Conservation (phyloP, 2,888 invertebrate species). For the Thalpophila matura region DNA sequence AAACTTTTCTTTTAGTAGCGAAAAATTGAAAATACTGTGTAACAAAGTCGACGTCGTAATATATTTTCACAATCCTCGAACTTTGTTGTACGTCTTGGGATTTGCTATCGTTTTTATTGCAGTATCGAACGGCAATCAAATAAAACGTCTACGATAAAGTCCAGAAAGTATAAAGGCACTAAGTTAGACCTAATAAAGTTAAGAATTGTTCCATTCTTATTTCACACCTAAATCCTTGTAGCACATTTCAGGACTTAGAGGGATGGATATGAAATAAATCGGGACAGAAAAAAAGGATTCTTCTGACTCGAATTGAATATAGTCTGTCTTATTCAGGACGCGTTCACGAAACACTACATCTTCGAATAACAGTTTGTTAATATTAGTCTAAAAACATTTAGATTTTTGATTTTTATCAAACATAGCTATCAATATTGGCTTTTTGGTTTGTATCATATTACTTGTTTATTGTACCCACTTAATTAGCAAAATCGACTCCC, state of each 20-base stretch:
- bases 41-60: constrained; percentile 47
- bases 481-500: constrained; percentile 35
- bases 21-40: constrained; percentile 54
- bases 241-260: constrained; percentile 27
- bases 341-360: no score
- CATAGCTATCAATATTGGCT: neutral
- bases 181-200: constrained; percentile 58
- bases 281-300: neutral
- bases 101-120: constrained; percentile 55
- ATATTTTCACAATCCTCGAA: constrained; percentile 49
- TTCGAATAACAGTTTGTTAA: no score
- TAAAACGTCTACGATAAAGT: constrained; percentile 57
- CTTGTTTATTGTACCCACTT: constrained; percentile 10
- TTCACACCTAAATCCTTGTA: constrained; percentile 47
- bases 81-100: constrained; percentile 57
- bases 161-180: constrained; percentile 49
- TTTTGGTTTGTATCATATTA: neutral
- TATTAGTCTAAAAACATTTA: no score
- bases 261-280: constrained; percentile 12
- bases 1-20: constrained; percentile 38
- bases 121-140: constrained; percentile 55
- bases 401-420: no score
- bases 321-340: neutral
- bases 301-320: neutral
- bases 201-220: constrained; percentile 44